Conservation (phyloP, 2,113 vertebrate species). For the Setophaga coronata region DNA sequence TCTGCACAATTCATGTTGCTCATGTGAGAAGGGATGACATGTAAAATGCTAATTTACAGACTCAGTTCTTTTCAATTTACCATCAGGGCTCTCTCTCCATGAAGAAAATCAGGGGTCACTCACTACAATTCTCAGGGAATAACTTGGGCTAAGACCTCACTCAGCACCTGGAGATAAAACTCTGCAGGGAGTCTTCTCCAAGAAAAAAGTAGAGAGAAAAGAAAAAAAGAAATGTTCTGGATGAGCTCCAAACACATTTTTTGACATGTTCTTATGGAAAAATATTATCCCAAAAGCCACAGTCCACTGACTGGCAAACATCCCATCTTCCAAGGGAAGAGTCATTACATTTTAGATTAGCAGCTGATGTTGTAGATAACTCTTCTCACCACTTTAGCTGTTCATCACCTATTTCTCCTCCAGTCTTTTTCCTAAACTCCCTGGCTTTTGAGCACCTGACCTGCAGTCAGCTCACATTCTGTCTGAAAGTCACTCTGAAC, state of each 20-base stretch:
- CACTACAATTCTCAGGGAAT: not conserved
- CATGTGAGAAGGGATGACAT: not conserved
- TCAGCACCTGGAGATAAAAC: not conserved
- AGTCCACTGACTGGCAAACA: not conserved
- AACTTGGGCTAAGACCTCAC: not conserved
- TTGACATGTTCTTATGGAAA: not conserved
- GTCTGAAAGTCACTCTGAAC: not conserved
- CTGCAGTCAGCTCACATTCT: not conserved
- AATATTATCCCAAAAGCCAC: not conserved
- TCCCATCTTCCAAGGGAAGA: not conserved
- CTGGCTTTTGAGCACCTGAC: not conserved
- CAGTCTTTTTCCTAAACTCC: not conserved
- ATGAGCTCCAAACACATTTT: not conserved
- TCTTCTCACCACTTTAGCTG: not conserved
- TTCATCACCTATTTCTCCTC: not conserved
- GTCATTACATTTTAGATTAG: not conserved
- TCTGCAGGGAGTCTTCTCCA: not conserved
- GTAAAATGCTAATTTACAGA: constrained; percentile 1
- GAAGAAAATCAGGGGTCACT: not conserved
- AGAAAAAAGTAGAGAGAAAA: not conserved
- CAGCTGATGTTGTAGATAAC: not conserved
- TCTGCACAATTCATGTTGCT: not conserved
- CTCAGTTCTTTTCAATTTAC: not conserved
- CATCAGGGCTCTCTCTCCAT: not conserved
- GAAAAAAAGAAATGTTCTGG: not conserved